Conservation (phyloP, 2,797 vertebrate species). For the Hippocampus kuda region DNA sequence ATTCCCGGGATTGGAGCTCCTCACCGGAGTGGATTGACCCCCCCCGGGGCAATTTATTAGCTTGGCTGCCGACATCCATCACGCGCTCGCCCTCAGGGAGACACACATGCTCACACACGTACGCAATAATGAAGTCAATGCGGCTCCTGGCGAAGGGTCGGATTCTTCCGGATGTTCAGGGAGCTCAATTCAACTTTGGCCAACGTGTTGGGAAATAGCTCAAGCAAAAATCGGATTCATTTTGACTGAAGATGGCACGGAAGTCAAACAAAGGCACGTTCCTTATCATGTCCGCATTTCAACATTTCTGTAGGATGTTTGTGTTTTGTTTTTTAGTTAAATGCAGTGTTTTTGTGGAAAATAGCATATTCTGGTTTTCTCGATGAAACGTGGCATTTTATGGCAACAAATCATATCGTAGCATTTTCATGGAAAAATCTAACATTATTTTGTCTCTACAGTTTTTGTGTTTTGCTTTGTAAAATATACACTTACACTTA, state of each 20-base stretch:
- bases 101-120: slow-evolving; percentile 12
- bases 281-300: not conserved
- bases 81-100: slow-evolving; percentile 35
- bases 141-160: not conserved
- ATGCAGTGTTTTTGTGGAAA: no score
- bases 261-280: not conserved
- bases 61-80: slow-evolving; percentile 37
- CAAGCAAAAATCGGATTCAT: not conserved
- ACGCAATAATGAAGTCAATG: not conserved
- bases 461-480: no score
- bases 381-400: not conserved
- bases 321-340: no score
- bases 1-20: slow-evolving; percentile 36
- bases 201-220: not conserved
- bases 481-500: no score
- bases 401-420: not conserved
- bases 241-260: not conserved
- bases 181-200: not conserved
- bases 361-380: no score
- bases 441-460: no score
- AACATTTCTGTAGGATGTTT: not conserved
- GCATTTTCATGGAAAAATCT: no score
- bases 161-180: not conserved
- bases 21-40: slow-evolving; percentile 49
- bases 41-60: slow-evolving; percentile 50